These are phyloP conservation scores for Ctenosaura bakeri DNA, from an alignment of 2,797 vertebrate genomes.

Conservation along the genomic window DNA sequence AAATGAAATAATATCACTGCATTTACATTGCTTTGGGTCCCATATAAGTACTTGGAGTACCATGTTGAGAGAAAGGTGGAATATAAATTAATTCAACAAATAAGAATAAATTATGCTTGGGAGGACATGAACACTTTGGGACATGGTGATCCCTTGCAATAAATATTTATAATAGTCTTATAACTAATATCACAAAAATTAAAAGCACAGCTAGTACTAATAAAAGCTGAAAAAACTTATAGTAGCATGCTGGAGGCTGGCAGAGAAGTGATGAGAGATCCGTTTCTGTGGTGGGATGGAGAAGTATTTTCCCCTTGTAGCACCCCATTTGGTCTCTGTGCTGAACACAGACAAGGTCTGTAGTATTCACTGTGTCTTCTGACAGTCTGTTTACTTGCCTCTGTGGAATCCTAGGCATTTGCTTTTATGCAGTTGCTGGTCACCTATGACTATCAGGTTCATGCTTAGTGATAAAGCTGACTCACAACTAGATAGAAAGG, in stretches of 20 bases:
- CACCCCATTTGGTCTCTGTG: not conserved
- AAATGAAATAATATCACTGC: too few species aligned
- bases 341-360: not conserved
- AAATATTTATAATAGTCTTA: not conserved
- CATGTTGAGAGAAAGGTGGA: too few species aligned
- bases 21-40: not conserved
- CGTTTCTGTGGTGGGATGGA: not conserved
- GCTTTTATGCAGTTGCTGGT: not conserved
- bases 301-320: too few species aligned
- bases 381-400: not conserved
- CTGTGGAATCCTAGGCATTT: not conserved
- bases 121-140: not conserved
- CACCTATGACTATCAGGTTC: not conserved
- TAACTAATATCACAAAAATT: not conserved
- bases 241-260: not conserved
- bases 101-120: not conserved
- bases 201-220: too few species aligned
- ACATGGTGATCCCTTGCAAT: not conserved
- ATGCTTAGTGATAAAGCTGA: not conserved
- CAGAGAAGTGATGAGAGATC: not conserved
- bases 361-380: not conserved
- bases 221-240: not conserved
- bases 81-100: too few species aligned
- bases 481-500: not conserved
- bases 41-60: not conserved